phyloP scores from a whole-genome alignment of 2,888 invertebrate species.

The Tetragonisca angustula region DNA sequence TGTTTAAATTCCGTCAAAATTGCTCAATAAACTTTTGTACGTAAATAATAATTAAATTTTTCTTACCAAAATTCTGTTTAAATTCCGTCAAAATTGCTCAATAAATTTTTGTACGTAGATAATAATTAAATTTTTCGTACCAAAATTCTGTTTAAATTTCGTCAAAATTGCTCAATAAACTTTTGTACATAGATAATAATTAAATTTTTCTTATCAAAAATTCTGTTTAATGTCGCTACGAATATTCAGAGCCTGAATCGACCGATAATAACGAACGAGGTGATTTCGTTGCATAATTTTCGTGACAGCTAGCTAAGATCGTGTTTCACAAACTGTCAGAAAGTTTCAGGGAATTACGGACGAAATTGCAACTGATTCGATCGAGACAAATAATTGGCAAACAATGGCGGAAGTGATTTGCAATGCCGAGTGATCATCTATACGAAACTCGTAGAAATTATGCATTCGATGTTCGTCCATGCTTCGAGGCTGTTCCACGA shows the following conservation, averaged over 20 bases:
- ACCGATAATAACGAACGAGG: no score
- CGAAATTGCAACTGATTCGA: conserved; percentile 1
- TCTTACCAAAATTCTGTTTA: neutral
- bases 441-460: conserved; percentile 33
- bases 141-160: neutral
- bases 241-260: no score
- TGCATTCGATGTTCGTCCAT: conserved; percentile 41
- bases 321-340: neutral
- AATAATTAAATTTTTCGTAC: neutral
- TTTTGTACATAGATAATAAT: neutral
- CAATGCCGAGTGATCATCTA: conserved; percentile 26
- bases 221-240: neutral
- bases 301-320: neutral
- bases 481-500: conserved; percentile 31
- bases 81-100: no score
- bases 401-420: neutral
- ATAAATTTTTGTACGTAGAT: no score
- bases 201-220: neutral
- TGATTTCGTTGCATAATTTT: no score
- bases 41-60: neutral
- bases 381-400: neutral
- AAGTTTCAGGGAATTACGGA: neutral
- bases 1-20: neutral
- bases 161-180: neutral
- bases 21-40: neutral